Base-by-base conservation (phyloP, 2,797 vertebrate genomes). In the Galago senegalensis region DNA sequence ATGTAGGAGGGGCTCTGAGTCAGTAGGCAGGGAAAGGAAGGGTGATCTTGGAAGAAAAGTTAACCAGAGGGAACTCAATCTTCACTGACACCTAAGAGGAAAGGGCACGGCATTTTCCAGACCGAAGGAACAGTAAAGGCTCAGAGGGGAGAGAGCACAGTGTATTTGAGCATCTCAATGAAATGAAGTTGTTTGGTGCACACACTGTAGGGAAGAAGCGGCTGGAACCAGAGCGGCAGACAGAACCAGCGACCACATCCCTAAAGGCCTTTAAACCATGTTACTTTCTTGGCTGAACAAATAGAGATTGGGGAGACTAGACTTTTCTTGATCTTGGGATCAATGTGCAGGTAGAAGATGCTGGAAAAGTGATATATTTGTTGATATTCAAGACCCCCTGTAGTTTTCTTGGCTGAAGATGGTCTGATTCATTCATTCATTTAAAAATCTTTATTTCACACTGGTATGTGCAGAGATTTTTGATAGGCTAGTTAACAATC, bases 211-310 rank as follows among this genome's bases (percentile, higher is more conserved):
- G 53, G 46, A 89, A 90, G 34, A 53, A 87, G 16, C 61, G n/a
- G 25, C 56, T 49, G 12, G 4, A 77, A 5, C 21, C 56, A 11
- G 21, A 69, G 29, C 17, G 72, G 7, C 20, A 91, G 60, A 80
- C 8, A 85, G 23, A 88, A 80, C 76, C n/a, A 69, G 34, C 87
- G 49, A 86, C 9, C 3, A 70, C 43, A 46, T n/a, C 16, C 25
- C 43, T 73, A 86, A 73, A 72, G 34, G 23, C 14, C 43, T 87
- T 82, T 69, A 31, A 56, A 67, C 46, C 11, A 20, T 25, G 37
- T 67, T n/a, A 82, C 21, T 86, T 92, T 86, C 73, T 92, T 61
- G 72, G 34, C 69, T 90, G 70, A 95, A 67, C 37, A 84, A 67
- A 65, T 31, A 18, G 67, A 84, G 34, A 67, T 80, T 20, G 80